A percentile compares a stretch with the other conserved stretches of the same genome.
Conservation (phyloP, 1,140 invertebrate genomes). For the Druon quercuslanigerum region DNA sequence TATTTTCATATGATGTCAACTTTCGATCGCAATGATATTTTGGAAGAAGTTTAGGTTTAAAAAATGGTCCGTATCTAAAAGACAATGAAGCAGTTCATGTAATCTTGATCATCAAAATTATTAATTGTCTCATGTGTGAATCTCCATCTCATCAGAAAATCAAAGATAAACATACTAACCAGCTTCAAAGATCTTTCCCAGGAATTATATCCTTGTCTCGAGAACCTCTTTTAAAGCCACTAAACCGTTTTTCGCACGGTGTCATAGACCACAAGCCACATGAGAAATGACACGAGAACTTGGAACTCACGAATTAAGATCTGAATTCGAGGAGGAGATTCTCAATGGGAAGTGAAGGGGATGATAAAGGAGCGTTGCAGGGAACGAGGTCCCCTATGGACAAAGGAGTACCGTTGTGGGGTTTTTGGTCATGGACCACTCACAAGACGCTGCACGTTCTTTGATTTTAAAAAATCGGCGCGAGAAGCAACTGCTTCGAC, state of each 20-base stretch:
- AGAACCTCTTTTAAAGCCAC: neutral
- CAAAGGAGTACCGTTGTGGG: conserved; percentile 9
- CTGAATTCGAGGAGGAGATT: neutral
- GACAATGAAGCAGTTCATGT: no score
- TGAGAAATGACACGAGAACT: neutral
- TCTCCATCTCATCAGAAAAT: no score
- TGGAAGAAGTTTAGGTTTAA: no score
- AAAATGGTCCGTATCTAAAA: no score
- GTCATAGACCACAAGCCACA: conserved; percentile 22
- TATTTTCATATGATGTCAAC: no score
- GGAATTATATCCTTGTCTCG: neutral
- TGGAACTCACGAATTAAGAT: neutral
- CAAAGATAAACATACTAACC: neutral
- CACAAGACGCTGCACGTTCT: neutral
- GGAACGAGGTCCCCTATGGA: conserved; percentile 13
- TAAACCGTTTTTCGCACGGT: conserved; percentile 2
- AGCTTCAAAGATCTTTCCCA: neutral
- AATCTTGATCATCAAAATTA: no score
- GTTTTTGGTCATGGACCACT: neutral
- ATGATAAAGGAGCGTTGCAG: conserved; percentile 9
- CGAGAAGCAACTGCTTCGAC: conserved; percentile 30
- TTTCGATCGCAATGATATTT: no score
- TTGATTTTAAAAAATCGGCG: conserved; percentile 10
- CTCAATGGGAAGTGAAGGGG: conserved; percentile 5
- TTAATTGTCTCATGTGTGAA: no score